Evolutionary conservation across 2,888 invertebrate species (phyloP), one percentile per base, ranked within the genome.

Genomic region (Conchocele bisecta): DNA sequence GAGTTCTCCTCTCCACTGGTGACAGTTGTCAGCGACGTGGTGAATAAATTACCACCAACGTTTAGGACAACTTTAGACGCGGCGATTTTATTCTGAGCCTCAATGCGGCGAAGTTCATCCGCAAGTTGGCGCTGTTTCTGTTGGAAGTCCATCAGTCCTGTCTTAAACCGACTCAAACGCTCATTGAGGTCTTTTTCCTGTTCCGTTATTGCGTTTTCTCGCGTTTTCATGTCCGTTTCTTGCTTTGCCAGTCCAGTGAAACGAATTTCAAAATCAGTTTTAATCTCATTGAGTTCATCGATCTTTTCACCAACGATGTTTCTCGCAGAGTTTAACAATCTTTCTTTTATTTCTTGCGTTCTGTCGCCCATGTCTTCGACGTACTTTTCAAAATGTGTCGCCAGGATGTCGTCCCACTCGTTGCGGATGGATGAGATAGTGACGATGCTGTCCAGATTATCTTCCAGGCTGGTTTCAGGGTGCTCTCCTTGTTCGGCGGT

Each of bases 21-120:
- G 9, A 85, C 46, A 3, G 85, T 85, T 26, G 66, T 58, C 1
- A 79, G 57, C 13, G 85, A 85, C 3, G 85, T 85, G 5, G 78
- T 74, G 51, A 72, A 83, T 11, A 63, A 33, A 17, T 73, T 65
- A 4, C 85, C 85, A 2, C 85, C 85, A 28, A 85, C 71, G 53
- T 83, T 82, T 35, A 85, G 67, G 22, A 67, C 71, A n/a, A 85
- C 75, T 64, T 74, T 68, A 7, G 72, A 71, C 9, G 84, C 84
- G 11, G 68, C 46, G 22, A 83, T 79, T 31, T 60, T 76, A 50
- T 83, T 80, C 35, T 75, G 70, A 11, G 56, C 59, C 59, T 75
- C 60, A 24, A 79, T 78, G 28, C 51, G 65, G 53, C 69, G 59
- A 24, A 81, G 41, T 29, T 84, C 83, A 9, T 68, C 63, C 46